phyloP scores from a whole-genome alignment of 2,888 invertebrate genomes.

The Acrocera orbiculus region DNA sequence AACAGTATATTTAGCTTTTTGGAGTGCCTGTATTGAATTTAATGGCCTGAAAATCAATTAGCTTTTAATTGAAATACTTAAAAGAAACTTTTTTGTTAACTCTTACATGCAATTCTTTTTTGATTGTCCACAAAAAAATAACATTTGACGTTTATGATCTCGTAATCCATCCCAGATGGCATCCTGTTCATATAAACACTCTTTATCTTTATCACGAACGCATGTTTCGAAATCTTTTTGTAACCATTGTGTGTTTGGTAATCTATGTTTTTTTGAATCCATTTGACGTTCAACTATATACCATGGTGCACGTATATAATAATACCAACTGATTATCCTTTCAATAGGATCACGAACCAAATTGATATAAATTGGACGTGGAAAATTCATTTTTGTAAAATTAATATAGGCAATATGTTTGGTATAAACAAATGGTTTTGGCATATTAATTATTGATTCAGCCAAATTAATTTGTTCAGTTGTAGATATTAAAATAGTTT shows the following conservation, averaged over 20 bases:
- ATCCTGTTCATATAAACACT: constrained; percentile 62
- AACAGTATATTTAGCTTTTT: constrained; percentile 66
- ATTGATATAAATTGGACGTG: constrained; percentile 71
- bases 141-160: constrained; percentile 63
- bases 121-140: constrained; percentile 83
- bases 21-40: constrained; percentile 61
- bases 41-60: constrained; percentile 47
- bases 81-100: constrained; percentile 2
- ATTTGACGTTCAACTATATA: constrained; percentile 56
- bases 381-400: constrained; percentile 56
- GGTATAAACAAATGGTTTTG: constrained; percentile 63
- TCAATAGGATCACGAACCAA: constrained; percentile 73
- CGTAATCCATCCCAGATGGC: constrained; percentile 62
- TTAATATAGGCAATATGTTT: constrained; percentile 80
- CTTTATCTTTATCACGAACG: constrained; percentile 59
- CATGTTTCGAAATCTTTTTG: constrained; percentile 62
- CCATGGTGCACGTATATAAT: constrained; percentile 71
- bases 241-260: constrained; percentile 17
- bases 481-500: constrained; percentile 35
- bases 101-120: constrained; percentile 61
- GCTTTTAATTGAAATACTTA: constrained; percentile 2
- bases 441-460: constrained; percentile 46
- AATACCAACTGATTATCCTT: constrained; percentile 74
- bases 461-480: constrained; percentile 56
- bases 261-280: constrained; percentile 15